Base-by-base conservation (phyloP, 2,888 invertebrate genomes). In the Bugulina stolonifera region DNA sequence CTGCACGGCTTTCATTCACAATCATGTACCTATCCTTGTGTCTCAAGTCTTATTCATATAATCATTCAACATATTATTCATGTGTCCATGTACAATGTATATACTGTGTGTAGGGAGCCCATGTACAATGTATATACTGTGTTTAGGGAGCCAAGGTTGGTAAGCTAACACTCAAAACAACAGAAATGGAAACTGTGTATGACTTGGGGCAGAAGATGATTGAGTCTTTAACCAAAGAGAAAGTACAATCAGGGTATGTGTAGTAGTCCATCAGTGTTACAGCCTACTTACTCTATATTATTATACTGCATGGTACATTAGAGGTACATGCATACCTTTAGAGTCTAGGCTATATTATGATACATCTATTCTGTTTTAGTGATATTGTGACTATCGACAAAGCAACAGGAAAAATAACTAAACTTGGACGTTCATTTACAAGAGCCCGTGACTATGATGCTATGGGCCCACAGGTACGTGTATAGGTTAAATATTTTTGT, bases 101-200 rank as follows among this genome's bases (percentile, higher is more conserved):
- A n/a, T n/a, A n/a, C n/a, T n/a, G n/a, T n/a, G n/a, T n/a, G n/a
- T n/a, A n/a, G n/a, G n/a, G n/a, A n/a, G n/a, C n/a, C n/a, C n/a
- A n/a, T n/a, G n/a, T n/a, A n/a, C n/a, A n/a, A n/a, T n/a, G 22
- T 52, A 52, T 52, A 10, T 52, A 18, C 52, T 14, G 69, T 54
- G 77, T 75, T 0, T 76, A 85, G 84, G 93, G 93, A 0, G 91
- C 92, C 0, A 90, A 93, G 83, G 90, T 94, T 64, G 97, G 97
- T 0, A 93, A 98, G 79, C 87, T 99, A 52, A 98, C 97, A 0
- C 86, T 99, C 69, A 99, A 99, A 87, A 99, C 99, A 0, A 98
- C 97, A 0, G 99, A 99, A 84, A 99, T 99, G 99, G 99, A 99
- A 85, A 98, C 99, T 0, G 92, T 97, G 76, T 99, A 99, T 82